A percentile compares a stretch with the other conserved stretches of the same genome.
phyloP scores from a whole-genome alignment of 1,140 invertebrate genomes.

The Zaprionus africanus region DNA sequence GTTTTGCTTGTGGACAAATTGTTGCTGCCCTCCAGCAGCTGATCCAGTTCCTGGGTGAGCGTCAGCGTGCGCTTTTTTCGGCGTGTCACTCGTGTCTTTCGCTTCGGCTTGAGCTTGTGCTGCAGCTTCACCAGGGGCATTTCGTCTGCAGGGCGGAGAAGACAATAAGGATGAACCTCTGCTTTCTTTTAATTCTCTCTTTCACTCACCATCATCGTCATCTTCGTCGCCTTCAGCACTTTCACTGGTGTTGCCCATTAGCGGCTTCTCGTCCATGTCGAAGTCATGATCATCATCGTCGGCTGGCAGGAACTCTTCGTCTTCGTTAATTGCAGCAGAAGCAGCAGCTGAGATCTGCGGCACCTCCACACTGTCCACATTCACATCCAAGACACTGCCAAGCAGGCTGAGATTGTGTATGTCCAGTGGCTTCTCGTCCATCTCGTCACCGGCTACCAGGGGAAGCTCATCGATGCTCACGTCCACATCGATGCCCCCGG shows the following conservation, averaged over 20 bases:
- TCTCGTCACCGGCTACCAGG: conserved; percentile 41
- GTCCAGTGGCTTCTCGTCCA: conserved; percentile 71
- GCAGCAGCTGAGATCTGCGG: conserved; percentile 1
- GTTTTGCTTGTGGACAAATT: conserved; percentile 9
- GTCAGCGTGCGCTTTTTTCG: conserved; percentile 23
- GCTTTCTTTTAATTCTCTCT: neutral
- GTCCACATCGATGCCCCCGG: conserved; percentile 62
- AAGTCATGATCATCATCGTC: conserved; percentile 7
- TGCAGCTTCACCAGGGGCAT: conserved; percentile 59
- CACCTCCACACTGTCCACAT: conserved; percentile 69
- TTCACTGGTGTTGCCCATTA: conserved; percentile 6
- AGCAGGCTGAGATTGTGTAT: conserved; percentile 70
- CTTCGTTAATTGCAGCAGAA: neutral
- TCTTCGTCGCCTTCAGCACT: conserved; percentile 15
- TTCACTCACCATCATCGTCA: conserved; percentile 29
- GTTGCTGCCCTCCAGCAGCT: conserved; percentile 42
- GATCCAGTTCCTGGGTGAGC: conserved; percentile 50
- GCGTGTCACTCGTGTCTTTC: conserved; percentile 18
- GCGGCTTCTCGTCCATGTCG: conserved; percentile 26
- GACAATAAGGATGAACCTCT: neutral
- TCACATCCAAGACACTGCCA: conserved; percentile 66
- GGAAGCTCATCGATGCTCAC: conserved; percentile 67
- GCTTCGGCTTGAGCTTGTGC: conserved; percentile 56
- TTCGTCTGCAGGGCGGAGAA: conserved; percentile 45
- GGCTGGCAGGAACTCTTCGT: neutral